Evolutionary conservation across 2,113 vertebrate genomes (phyloP).

Genomic region (Columba janthina): DNA sequence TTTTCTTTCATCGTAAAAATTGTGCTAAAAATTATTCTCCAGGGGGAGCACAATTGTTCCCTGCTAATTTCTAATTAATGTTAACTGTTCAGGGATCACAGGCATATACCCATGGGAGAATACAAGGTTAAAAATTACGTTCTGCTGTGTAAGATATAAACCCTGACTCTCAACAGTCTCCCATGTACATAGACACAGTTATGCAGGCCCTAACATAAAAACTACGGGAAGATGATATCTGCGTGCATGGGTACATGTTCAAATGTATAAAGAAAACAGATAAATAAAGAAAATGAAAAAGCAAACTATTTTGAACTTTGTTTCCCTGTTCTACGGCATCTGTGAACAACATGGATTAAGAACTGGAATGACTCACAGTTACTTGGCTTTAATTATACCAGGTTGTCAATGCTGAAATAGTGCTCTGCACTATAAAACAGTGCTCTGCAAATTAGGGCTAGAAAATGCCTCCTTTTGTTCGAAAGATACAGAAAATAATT

Average conservation of each 20-base stretch:
- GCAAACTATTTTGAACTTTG: neutral
- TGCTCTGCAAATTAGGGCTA: neutral
- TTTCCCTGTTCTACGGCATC: neutral
- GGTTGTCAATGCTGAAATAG: neutral
- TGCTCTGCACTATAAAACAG: neutral
- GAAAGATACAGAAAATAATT: neutral
- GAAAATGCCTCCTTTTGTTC: neutral
- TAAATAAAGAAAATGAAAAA: neutral
- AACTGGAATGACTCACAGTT: neutral
- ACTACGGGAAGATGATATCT: neutral
- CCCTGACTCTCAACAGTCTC: neutral
- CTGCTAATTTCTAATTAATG: neutral
- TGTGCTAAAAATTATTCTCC: neutral
- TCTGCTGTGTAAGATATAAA: neutral
- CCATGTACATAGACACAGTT: no score
- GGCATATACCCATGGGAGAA: neutral
- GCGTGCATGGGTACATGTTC: fast-evolving
- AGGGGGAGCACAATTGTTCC: neutral
- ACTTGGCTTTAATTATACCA: neutral
- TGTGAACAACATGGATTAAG: neutral
- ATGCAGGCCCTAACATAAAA: neutral
- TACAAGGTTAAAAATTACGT: neutral
- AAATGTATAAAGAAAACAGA: neutral
- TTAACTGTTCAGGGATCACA: neutral
- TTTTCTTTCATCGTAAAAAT: neutral